Conservation (phyloP, 2,888 invertebrate genomes). For the Lasioglossum figueresi region DNA sequence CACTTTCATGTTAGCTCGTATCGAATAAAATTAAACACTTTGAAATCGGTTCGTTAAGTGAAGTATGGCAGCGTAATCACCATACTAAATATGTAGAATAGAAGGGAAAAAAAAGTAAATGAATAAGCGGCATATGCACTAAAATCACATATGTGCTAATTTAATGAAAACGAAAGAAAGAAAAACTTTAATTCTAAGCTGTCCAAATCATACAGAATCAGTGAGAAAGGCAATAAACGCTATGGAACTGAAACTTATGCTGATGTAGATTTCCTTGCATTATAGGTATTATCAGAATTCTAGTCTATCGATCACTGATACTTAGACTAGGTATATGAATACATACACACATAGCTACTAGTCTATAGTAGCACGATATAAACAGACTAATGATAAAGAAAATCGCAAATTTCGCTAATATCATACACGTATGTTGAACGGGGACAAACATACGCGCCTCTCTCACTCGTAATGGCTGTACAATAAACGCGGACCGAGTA, state of each 20-base stretch:
- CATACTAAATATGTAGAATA: conserved; percentile 68
- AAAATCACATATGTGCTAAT: conserved; percentile 55
- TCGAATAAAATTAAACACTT: conserved; percentile 36
- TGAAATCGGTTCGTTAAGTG: conserved; percentile 51
- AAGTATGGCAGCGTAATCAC: conserved; percentile 53
- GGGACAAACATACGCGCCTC: conserved; percentile 45
- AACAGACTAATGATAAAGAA: conserved; percentile 57
- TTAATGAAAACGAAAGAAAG: conserved; percentile 28
- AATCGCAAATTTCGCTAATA: conserved; percentile 61
- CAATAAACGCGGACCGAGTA: conserved; percentile 74
- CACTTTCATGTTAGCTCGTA: conserved; percentile 35
- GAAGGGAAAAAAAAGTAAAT: conserved; percentile 48
- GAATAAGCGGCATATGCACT: conserved; percentile 44
- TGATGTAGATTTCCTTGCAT: conserved; percentile 78
- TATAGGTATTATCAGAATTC: conserved; percentile 74
- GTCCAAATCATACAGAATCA: conserved; percentile 77
- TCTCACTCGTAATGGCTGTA: conserved; percentile 73
- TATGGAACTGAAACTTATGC: conserved; percentile 73
- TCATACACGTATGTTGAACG: conserved; percentile 51
- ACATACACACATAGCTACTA: conserved; percentile 70
- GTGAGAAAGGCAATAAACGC: conserved; percentile 78
- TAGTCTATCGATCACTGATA: conserved; percentile 72
- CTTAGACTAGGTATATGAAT: conserved; percentile 72
- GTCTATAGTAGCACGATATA: conserved; percentile 68
- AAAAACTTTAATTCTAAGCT: conserved; percentile 71